Conservation (phyloP, 2,797 vertebrate genomes). For the Sebastiscus tertius region DNA sequence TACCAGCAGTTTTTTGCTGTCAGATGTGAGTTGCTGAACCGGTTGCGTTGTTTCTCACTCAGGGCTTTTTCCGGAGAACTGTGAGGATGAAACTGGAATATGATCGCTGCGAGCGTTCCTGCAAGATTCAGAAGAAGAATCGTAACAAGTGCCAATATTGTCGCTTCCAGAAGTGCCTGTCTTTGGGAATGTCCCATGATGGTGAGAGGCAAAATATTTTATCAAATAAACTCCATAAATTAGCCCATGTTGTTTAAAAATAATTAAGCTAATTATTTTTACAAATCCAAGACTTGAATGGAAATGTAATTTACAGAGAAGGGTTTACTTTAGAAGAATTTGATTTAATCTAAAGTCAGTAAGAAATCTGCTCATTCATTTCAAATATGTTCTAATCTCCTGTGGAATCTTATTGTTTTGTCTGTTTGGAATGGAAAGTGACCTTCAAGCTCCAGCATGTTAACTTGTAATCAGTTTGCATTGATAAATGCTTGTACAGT, state of each 20-base stretch:
- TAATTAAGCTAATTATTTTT: not conserved
- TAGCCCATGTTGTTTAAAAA: not conserved
- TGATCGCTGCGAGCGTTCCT: constrained; percentile 93
- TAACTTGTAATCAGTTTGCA: not conserved
- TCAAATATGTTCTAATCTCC: not conserved
- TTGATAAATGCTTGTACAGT: not conserved
- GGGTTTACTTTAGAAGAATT: not conserved
- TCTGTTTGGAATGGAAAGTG: not conserved
- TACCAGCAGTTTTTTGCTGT: not conserved
- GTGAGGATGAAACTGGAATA: constrained; percentile 99
- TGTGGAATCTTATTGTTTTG: not conserved
- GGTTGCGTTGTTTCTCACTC: not conserved
- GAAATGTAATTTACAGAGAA: not conserved
- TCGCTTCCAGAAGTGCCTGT: constrained; percentile 99
- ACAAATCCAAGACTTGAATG: not conserved
- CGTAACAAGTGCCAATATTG: constrained; percentile 99
- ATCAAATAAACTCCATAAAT: not conserved
- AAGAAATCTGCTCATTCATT: not conserved
- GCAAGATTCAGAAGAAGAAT: constrained; percentile 99
- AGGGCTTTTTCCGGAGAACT: constrained; percentile 98
- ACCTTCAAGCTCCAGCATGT: not conserved
- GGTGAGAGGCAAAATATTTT: constrained; percentile 83
- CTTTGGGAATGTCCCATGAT: constrained; percentile 97
- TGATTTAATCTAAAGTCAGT: not conserved
- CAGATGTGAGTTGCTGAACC: not conserved